Evolutionary conservation across 2,797 vertebrate species (phyloP).

Genomic region (Melopsittacus undulatus): DNA sequence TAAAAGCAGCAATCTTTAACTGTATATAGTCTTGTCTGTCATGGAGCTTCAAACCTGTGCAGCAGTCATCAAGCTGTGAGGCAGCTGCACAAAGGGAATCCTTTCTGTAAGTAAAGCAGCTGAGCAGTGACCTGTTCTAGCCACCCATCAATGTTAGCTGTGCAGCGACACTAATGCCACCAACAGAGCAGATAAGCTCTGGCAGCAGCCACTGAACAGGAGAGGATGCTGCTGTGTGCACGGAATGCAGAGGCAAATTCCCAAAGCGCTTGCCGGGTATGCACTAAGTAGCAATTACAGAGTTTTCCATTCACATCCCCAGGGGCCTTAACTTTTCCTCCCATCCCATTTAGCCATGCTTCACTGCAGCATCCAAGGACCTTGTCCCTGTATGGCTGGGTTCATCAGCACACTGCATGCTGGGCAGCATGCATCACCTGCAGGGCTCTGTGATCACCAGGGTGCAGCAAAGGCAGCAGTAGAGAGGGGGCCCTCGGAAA

Average conservation of each 20-base stretch:
- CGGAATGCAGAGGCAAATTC: neutral
- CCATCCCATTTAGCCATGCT: rapidly evolving
- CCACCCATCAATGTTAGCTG: too few relatives aligned
- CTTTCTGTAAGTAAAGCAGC: neutral
- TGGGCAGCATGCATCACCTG: neutral
- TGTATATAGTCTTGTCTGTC: neutral
- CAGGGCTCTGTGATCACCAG: neutral
- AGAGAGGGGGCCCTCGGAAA: neutral
- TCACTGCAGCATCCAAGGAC: neutral
- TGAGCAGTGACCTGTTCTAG: neutral
- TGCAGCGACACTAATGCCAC: neutral
- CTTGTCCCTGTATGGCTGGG: neutral
- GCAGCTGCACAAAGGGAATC: neutral
- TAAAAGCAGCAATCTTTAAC: neutral
- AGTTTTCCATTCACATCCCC: neutral
- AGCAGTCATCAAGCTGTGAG: too few relatives aligned
- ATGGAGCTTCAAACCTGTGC: too few relatives aligned
- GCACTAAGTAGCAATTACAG: neutral
- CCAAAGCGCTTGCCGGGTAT: neutral
- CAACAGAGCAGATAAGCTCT: neutral
- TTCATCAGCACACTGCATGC: rapidly evolving
- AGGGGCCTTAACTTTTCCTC: neutral
- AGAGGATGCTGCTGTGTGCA: neutral
- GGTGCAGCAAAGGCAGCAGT: too few relatives aligned
- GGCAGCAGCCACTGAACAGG: neutral